phyloP scores from a whole-genome alignment of 2,888 invertebrate genomes.

The Drosophila paranaensis region DNA sequence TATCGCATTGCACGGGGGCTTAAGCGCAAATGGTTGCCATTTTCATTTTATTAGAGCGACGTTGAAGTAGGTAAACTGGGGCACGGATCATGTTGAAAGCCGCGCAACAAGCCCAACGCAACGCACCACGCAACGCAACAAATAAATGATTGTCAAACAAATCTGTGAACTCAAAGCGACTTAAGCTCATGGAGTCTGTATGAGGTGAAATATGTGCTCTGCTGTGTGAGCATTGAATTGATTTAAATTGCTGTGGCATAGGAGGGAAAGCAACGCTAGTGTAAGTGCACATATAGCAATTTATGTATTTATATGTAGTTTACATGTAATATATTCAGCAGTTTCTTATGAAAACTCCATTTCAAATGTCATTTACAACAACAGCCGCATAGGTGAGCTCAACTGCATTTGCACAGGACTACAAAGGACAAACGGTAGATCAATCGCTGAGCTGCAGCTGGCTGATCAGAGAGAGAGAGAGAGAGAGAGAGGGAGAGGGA shows the following conservation, averaged over 20 bases:
- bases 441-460: background rate
- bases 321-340: no score
- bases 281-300: no score
- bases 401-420: background rate
- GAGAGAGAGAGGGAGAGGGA: background rate
- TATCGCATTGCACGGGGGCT: slow-evolving; percentile 57
- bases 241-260: background rate
- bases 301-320: no score
- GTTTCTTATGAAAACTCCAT: background rate
- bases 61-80: slow-evolving; percentile 36
- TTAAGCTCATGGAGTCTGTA: slow-evolving; percentile 4
- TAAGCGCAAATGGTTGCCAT: slow-evolving; percentile 72
- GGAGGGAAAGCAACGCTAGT: background rate
- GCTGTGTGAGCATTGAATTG: slow-evolving; percentile 4
- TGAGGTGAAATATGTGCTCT: slow-evolving; percentile 13
- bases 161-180: slow-evolving; percentile 24
- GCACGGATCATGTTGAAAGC: slow-evolving; percentile 23
- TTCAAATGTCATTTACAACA: background rate
- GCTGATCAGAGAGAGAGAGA: background rate
- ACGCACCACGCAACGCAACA: slow-evolving; percentile 10
- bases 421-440: background rate
- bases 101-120: slow-evolving; percentile 40
- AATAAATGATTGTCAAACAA: slow-evolving; percentile 39
- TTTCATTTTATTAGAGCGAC: slow-evolving; percentile 70
- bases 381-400: background rate